Percentiles rank a stretch among this genome's conserved stretches.
Conservation (phyloP, 2,113 vertebrate genomes). For the Girardinichthys multiradiatus region DNA sequence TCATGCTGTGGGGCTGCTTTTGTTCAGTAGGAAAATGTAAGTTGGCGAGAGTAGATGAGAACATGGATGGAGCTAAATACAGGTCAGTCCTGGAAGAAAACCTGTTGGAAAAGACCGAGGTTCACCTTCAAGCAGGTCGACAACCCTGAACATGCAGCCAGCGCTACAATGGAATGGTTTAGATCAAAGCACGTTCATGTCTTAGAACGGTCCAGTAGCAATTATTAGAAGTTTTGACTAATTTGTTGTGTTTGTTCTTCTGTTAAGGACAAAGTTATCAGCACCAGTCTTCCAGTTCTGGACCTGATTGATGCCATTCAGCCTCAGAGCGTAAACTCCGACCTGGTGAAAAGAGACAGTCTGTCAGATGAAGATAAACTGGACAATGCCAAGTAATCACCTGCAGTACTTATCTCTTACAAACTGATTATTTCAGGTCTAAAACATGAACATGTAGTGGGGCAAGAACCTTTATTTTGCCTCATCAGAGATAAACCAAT, state of each 20-base stretch:
- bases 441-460: neutral
- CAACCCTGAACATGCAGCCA: neutral
- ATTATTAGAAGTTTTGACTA: neutral
- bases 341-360: constrained; percentile 86
- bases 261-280: constrained; percentile 89
- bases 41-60: too few relatives aligned
- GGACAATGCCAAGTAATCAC: constrained; percentile 93
- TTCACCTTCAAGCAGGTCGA: neutral
- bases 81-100: too few relatives aligned
- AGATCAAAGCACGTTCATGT: neutral
- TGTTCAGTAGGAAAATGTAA: too few relatives aligned
- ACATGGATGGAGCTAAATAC: too few relatives aligned
- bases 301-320: constrained; percentile 97
- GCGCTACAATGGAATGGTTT: too few relatives aligned
- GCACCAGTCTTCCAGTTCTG: constrained; percentile 90
- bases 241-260: neutral
- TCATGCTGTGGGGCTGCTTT: too few relatives aligned
- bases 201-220: neutral
- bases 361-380: constrained; percentile 90
- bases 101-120: too few relatives aligned
- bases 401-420: neutral
- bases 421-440: neutral
- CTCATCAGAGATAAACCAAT: too few relatives aligned
- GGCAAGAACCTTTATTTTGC: too few relatives aligned
- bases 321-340: constrained; percentile 91